Evolutionary conservation across 2,797 vertebrate species (phyloP).

Genomic region (Harpagifer antarcticus): DNA sequence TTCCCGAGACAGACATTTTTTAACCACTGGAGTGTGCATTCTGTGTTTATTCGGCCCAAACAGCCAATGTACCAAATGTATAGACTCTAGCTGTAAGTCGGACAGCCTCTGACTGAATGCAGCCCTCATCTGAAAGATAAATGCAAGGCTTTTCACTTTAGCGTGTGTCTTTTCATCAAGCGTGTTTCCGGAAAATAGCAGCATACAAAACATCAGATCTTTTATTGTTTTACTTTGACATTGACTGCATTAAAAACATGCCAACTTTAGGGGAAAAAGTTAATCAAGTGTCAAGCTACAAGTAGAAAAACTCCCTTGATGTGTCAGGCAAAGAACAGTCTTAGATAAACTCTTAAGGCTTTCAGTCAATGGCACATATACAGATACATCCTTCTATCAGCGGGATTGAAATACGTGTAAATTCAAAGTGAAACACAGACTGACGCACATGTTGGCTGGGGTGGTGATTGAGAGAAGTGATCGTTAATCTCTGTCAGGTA

Average conservation of each 20-base stretch:
- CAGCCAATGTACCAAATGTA: no score
- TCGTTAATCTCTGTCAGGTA: slow-evolving; percentile 61
- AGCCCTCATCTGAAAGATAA: not conserved
- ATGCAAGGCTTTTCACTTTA: no score
- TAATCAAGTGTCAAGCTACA: not conserved
- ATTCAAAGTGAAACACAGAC: slow-evolving; percentile 44
- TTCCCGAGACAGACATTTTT: no score
- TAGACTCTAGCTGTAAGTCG: not conserved
- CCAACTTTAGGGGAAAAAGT: not conserved
- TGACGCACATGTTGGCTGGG: slow-evolving; percentile 15
- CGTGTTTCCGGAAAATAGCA: no score
- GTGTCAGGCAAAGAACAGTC: not conserved
- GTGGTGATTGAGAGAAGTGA: slow-evolving; percentile 41
- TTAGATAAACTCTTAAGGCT: slow-evolving; percentile 1
- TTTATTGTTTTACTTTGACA: not conserved
- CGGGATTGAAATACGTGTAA: not conserved
- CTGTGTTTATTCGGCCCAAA: not conserved
- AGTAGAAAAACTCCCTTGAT: not conserved
- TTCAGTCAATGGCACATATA: slow-evolving; percentile 14
- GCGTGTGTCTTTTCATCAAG: no score
- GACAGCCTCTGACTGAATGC: no score
- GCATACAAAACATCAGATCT: no score
- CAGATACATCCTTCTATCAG: slow-evolving; percentile 4
- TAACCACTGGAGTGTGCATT: not conserved
- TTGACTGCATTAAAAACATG: not conserved